These are phyloP conservation scores for Nebria ingens DNA, from an alignment of 1,140 invertebrate genomes.

Conservation along the genomic window DNA sequence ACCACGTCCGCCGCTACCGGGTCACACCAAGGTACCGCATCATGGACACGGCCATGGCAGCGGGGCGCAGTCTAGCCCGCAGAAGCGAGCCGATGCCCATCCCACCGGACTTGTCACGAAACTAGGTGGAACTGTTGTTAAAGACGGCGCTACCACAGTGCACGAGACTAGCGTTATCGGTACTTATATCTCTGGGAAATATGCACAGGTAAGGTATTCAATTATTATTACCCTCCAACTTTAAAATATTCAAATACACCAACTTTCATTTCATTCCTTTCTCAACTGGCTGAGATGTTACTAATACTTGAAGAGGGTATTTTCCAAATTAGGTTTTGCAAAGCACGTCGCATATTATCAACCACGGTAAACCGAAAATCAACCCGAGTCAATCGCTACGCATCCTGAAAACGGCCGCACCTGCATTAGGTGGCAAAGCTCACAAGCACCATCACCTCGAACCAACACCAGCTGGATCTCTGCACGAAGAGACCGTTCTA, in stretches of 20 bases:
- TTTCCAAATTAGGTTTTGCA: conserved; percentile 24
- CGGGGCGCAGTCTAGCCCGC: conserved; percentile 33
- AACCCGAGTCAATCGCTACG: conserved; percentile 50
- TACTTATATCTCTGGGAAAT: conserved; percentile 78
- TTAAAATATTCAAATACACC: conserved; percentile 56
- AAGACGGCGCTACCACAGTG: conserved; percentile 71
- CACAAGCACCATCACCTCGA: conserved; percentile 44
- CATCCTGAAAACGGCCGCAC: conserved; percentile 63
- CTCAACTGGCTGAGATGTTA: neutral
- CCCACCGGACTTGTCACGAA: conserved; percentile 69
- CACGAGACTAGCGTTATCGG: conserved; percentile 82
- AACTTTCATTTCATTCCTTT: conserved; percentile 28
- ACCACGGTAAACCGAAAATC: conserved; percentile 44
- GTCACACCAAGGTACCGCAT: conserved; percentile 36
- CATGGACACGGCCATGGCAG: conserved; percentile 36
- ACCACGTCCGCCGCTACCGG: conserved; percentile 38
- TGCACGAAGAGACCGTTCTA: conserved; percentile 44
- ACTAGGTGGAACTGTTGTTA: conserved; percentile 69
- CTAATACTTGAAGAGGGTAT: neutral
- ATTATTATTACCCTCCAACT: no score
- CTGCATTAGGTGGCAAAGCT: conserved; percentile 41
- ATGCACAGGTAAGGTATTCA: conserved; percentile 63
- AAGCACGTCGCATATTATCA: conserved; percentile 32
- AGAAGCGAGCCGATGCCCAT: conserved; percentile 46
- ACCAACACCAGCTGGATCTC: conserved; percentile 44